Conservation (phyloP, 1,140 invertebrate species). For the Drosophila sproati region DNA sequence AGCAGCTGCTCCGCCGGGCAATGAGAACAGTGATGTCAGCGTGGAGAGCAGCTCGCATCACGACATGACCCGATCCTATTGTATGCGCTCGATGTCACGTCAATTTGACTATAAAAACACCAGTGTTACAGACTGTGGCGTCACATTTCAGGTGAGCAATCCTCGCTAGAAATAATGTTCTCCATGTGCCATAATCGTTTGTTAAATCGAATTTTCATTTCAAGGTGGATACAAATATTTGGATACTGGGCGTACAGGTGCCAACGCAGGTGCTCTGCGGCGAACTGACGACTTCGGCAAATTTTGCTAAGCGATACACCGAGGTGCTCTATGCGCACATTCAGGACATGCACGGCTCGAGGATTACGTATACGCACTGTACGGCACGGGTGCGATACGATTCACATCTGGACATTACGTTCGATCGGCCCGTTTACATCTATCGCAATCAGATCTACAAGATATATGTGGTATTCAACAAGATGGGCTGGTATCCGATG, state of each 20-base stretch:
- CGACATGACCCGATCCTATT: constrained; percentile 88
- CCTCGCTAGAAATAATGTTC: not conserved
- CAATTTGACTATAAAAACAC: constrained; percentile 89
- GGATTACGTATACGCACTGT: constrained; percentile 92
- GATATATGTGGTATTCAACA: constrained; percentile 92
- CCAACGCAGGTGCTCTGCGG: constrained; percentile 87
- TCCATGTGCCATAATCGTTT: not conserved
- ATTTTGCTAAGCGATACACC: constrained; percentile 86
- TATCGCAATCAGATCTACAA: constrained; percentile 91
- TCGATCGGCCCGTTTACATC: constrained; percentile 91
- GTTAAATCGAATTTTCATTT: not conserved
- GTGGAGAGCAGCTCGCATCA: constrained; percentile 53
- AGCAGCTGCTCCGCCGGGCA: constrained; percentile 24
- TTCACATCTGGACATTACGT: constrained; percentile 90
- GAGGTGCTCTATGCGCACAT: constrained; percentile 92
- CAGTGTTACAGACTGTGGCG: constrained; percentile 89
- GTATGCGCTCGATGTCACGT: constrained; percentile 87
- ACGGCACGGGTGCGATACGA: constrained; percentile 89
- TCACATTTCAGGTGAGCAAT: constrained; percentile 86
- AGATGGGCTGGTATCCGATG: constrained; percentile 91
- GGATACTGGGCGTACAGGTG: constrained; percentile 89
- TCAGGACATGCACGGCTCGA: constrained; percentile 90
- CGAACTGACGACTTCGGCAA: constrained; percentile 84
- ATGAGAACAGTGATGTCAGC: constrained; percentile 47
- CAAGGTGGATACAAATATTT: constrained; percentile 91